Evolutionary conservation across 2,797 vertebrate genomes (phyloP).

Genomic region (Tiaroga cobitis): DNA sequence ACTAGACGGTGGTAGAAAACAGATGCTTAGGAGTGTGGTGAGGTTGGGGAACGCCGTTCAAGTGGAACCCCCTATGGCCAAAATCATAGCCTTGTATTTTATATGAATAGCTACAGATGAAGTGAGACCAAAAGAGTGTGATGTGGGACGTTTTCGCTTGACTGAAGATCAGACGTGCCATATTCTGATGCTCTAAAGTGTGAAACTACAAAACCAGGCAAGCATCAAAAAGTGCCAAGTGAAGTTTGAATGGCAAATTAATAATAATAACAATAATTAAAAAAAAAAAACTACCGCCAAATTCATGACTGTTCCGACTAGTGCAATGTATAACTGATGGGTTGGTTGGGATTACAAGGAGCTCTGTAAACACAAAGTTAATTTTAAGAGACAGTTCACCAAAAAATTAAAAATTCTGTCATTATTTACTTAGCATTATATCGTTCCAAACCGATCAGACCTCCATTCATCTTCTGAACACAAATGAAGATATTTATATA

Average conservation of each 20-base stretch:
- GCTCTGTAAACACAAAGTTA: not conserved
- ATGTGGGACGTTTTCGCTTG: not conserved
- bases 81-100: not conserved
- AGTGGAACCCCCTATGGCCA: not conserved
- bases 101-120: not conserved
- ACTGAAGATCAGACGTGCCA: not conserved
- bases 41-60: not conserved
- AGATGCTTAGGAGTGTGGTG: not conserved
- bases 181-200: not conserved
- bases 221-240: not conserved
- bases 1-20: not conserved
- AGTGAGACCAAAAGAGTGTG: not conserved
- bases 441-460: too few species aligned
- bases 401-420: not conserved
- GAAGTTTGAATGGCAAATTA: not conserved
- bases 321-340: too few species aligned
- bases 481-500: not conserved
- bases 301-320: not conserved
- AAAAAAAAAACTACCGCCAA: not conserved
- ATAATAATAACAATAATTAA: not conserved
- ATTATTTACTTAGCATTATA: too few species aligned
- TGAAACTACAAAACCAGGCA: constrained; percentile 2
- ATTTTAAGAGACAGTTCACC: not conserved
- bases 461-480: not conserved
- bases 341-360: not conserved